Evolutionary conservation across 2,797 vertebrate species (phyloP).

Genomic region (Lutjanus campechanus): DNA sequence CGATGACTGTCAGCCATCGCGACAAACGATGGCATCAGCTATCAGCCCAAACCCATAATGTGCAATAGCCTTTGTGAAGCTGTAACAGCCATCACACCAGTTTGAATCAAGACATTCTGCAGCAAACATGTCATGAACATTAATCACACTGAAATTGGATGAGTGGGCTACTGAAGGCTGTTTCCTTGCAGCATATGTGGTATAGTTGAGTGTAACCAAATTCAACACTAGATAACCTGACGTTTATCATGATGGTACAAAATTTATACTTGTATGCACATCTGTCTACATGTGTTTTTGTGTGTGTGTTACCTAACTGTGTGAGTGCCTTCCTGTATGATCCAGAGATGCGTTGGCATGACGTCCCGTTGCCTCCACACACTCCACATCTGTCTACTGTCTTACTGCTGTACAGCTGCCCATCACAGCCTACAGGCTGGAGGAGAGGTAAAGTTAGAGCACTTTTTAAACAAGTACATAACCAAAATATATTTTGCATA

Average conservation of each 20-base stretch:
- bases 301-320: conserved; percentile 89
- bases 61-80: neutral
- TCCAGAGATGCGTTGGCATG: conserved; percentile 91
- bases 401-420: conserved; percentile 89
- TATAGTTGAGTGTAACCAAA: conserved; percentile 1
- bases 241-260: neutral
- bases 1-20: no score
- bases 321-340: conserved; percentile 92
- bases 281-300: conserved; percentile 52
- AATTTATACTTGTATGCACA: neutral
- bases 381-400: conserved; percentile 90
- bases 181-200: neutral
- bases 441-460: conserved; percentile 38
- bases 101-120: neutral
- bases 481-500: neutral
- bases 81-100: neutral
- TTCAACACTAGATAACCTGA: neutral
- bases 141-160: neutral
- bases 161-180: neutral
- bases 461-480: no score
- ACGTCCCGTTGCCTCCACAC: conserved; percentile 91
- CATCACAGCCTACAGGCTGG: conserved; percentile 92
- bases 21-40: no score
- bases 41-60: neutral
- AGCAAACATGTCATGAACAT: neutral